Base-by-base conservation (phyloP, 2,888 invertebrate genomes). In the Diabrotica balteata region DNA sequence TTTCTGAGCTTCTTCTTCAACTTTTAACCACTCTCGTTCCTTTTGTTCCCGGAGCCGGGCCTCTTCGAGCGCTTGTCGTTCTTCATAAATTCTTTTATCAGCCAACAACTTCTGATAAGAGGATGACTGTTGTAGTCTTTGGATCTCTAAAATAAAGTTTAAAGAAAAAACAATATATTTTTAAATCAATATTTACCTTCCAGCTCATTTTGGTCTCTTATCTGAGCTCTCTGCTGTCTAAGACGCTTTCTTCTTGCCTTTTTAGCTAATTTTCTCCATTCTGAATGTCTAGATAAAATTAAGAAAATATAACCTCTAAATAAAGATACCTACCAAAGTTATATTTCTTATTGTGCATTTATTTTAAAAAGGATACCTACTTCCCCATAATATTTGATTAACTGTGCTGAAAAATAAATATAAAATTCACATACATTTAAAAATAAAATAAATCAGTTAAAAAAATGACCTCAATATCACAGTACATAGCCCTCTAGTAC, bases 181-280 rank as follows among this genome's bases (percentile, higher is more conserved):
- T 9, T n/a, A 47, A 50, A 54, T 54, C 22, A 54, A 44, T 47
- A 60, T 59, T n/a, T 52, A 86, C 86, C 86, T 81, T 80, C 76
- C 72, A 80, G 75, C 67, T 81, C 76, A 62, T 77, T 63, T 70
- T 81, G 81, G 79, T 91, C 89, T 72, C 88, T 87, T 76, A 87
- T 81, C 73, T 84, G 85, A 2, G 93, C 94, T 63, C 82, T 77
- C 74, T 82, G 78, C 72, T 86, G 89, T 59, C 94, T 86, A 68
- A 90, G 85, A 66, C 87, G 87, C 81, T 90, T 90, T 68, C 94
- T 87, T 83, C 93, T 88, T 76, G 89, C 85, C 78, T 89, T 92
- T 84, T 93, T 94, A 0, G 88, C 91, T 70, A 88, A 77, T 83
- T 89, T 90, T 75, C 94, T 88, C 92, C 93, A 93, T 80, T 88